A percentile compares a stretch with the other conserved stretches of the same genome.
Conservation (phyloP, 2,797 vertebrate genomes). For the Mormyrus proboscirostris region DNA sequence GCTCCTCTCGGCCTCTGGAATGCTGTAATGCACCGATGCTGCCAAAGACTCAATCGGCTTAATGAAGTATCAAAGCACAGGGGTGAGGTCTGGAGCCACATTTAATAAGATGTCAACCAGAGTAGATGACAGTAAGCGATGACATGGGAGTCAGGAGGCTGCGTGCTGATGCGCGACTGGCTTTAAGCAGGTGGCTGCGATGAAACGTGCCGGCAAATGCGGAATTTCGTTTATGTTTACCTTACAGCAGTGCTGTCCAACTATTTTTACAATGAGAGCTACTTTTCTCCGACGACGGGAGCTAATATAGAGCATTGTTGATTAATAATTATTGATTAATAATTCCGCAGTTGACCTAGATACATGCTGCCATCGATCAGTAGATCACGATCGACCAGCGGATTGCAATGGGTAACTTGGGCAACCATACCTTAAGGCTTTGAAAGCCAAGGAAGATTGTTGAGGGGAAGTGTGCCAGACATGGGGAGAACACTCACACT, state of each 20-base stretch:
- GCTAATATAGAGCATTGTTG: not conserved
- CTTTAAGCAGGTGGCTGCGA: not conserved
- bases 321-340: not conserved
- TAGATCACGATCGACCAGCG: not conserved
- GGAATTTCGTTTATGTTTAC: not conserved
- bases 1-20: constrained; percentile 45
- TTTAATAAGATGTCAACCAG: constrained; percentile 22
- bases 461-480: not conserved
- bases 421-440: not conserved
- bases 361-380: not conserved
- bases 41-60: constrained; percentile 61
- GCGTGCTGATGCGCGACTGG: not conserved
- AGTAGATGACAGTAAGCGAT: constrained; percentile 24
- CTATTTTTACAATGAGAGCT: not conserved
- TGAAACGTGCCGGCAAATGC: not conserved
- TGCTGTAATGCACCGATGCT: constrained; percentile 47
- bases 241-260: not conserved
- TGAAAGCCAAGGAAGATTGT: not conserved
- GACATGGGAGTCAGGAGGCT: not conserved
- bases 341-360: not conserved
- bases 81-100: constrained; percentile 28
- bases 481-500: not conserved
- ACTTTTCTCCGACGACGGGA: not conserved
- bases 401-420: not conserved
- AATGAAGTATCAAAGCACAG: constrained; percentile 46